Evolutionary conservation across 1,140 invertebrate species (phyloP), one percentile per base, ranked within the genome.

Genomic region (Diorhabda sublineata): DNA sequence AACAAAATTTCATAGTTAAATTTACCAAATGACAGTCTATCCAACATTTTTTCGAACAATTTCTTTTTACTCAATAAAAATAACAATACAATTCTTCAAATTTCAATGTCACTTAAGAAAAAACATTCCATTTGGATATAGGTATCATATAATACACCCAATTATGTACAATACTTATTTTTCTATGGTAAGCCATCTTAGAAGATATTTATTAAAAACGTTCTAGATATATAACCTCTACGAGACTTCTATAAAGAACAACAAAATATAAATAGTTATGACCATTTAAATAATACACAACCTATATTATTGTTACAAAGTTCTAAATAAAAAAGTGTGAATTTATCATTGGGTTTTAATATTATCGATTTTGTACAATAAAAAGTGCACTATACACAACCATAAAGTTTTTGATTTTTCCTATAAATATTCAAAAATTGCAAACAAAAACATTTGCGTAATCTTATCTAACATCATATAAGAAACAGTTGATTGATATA

Each of bases 91-190:
- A 26, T 26, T 26, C 47, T 52, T 52, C 47, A 52, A 52, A 52
- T 52, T 52, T 52, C 58, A 61, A 42, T 42, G 26, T 41, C 9
- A 61, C 3, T 42, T 60, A n/a, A 67, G 41, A 65, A 45, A 26
- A 43, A 65, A 65, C 52, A 65, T 58, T 45, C 64, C 45, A 61
- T 42, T 68, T 61, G 47, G 47, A 52, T 52, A 61, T 63, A 44
- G 47, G 64, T 64, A 71, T 68, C 68, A 43, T 62, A 64, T 62
- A n/a, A 66, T 60, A 64, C 62, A 64, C 57, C 64, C 45, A 64
- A 70, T 58, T 74, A 74, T 74, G 60, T 74, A 74, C 73, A 74
- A 41, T 6, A 63, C 73, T 74, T 74, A 74, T 69, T 52, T n/a
- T n/a, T 8, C n/a, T 8, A 52, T 2, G 47, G 47, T 52, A 52